A percentile compares a stretch with the other conserved stretches of the same genome.
Conservation (phyloP, 2,888 invertebrate species). For the Lasioglossum malachurum region DNA sequence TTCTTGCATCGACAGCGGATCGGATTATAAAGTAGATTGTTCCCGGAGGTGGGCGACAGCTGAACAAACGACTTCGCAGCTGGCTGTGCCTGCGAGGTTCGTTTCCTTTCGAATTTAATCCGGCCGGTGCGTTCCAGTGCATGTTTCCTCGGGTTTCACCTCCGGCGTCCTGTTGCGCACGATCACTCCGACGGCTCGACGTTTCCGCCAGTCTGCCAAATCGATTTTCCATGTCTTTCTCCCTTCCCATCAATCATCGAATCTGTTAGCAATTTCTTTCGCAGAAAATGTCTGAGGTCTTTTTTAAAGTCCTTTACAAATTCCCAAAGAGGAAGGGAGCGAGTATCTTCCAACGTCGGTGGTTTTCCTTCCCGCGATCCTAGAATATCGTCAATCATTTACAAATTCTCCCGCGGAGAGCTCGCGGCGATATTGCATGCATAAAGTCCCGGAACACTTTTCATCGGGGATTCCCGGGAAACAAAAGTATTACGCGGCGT, state of each 20-base stretch:
- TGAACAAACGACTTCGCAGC: slow-evolving; percentile 40
- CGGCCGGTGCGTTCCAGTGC: neutral
- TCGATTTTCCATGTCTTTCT: neutral
- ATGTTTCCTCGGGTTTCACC: slow-evolving; percentile 25
- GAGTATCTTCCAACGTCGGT: neutral
- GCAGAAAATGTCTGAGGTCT: neutral
- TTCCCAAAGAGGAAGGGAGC: neutral
- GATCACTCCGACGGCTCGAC: neutral
- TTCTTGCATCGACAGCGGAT: slow-evolving; percentile 23
- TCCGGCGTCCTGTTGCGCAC: slow-evolving; percentile 21
- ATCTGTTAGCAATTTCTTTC: neutral
- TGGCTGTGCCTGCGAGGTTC: neutral
- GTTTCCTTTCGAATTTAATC: slow-evolving; percentile 32
- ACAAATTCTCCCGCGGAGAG: neutral
- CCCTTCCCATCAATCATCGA: neutral
- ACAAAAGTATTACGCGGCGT: slow-evolving; percentile 17
- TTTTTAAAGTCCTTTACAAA: neutral
- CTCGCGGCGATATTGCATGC: neutral
- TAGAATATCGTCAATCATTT: neutral
- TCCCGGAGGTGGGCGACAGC: neutral
- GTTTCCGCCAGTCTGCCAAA: neutral
- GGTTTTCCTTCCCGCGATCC: too few relatives aligned
- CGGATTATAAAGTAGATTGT: slow-evolving; percentile 46
- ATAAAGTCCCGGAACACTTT: neutral
- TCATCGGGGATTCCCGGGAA: slow-evolving; percentile 5